Evolutionary conservation across 2,797 vertebrate genomes (phyloP).

Genomic region (Peromyscus aztecus): DNA sequence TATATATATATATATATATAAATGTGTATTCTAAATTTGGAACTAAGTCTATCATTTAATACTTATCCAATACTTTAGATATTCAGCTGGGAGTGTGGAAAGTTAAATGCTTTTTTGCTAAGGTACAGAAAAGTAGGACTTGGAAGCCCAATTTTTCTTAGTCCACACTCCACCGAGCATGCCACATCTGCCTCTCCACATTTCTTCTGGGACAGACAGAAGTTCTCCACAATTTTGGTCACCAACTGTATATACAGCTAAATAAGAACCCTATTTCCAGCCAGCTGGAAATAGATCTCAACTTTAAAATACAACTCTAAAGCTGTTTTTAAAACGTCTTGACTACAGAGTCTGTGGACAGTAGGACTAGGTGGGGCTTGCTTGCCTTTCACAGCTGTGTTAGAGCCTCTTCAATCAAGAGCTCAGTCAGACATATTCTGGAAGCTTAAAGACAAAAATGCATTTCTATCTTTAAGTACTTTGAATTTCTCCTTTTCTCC

Average conservation of each 20-base stretch:
- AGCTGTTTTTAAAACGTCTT: background rate
- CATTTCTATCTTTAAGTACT: slow-evolving; percentile 51
- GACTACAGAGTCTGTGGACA: background rate
- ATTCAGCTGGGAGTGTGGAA: background rate
- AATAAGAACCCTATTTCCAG: slow-evolving; percentile 58
- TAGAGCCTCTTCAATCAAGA: background rate
- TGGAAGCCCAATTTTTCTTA: slow-evolving; percentile 17
- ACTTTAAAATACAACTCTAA: slow-evolving; percentile 19
- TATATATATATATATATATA: background rate
- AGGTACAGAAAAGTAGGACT: background rate
- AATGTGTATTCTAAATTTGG: slow-evolving; percentile 13
- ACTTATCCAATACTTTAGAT: background rate
- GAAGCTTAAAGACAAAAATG: slow-evolving; percentile 18
- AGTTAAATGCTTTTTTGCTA: background rate
- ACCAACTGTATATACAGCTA: slow-evolving; percentile 17
- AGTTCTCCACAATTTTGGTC: background rate
- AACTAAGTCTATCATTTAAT: background rate
- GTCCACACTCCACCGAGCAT: background rate
- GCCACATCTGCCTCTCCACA: background rate
- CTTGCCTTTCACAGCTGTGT: background rate
- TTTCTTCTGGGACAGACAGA: slow-evolving; percentile 54
- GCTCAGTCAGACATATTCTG: background rate
- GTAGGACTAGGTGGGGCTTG: background rate
- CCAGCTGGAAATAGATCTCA: slow-evolving; percentile 50
- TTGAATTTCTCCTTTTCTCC: background rate